phyloP scores from a whole-genome alignment of 1,140 invertebrate genomes.

The Drosophila eugracilis region DNA sequence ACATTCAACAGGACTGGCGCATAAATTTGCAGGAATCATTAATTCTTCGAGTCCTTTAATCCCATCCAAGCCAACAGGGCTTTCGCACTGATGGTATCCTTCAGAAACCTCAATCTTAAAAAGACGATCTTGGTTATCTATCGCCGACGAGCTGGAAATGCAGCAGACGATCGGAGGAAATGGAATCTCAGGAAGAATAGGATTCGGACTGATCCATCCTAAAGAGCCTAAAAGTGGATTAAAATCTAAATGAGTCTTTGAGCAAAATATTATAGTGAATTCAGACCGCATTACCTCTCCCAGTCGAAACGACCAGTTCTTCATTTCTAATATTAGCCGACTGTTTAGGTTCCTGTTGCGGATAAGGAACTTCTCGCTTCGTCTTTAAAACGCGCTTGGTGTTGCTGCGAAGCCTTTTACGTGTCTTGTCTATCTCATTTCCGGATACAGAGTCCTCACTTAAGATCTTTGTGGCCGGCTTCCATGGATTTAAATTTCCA shows the following conservation, averaged over 20 bases:
- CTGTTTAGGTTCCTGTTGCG: neutral
- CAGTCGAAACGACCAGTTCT: neutral
- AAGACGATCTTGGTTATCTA: too few species aligned
- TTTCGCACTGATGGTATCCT: too few species aligned
- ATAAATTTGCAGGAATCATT: too few species aligned
- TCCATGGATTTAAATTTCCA: slow-evolving; percentile 19
- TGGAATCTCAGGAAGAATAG: too few species aligned
- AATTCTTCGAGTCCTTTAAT: too few species aligned
- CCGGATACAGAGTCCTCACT: slow-evolving; percentile 44
- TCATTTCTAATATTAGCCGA: neutral
- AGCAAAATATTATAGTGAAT: too few species aligned
- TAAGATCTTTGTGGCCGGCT: neutral
- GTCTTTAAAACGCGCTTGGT: slow-evolving; percentile 4
- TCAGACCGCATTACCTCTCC: neutral
- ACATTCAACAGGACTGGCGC: too few species aligned
- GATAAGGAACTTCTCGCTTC: neutral
- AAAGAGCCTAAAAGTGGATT: neutral
- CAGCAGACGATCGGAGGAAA: too few species aligned
- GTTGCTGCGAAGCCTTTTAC: slow-evolving; percentile 33
- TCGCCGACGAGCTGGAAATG: neutral
- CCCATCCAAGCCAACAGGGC: too few species aligned
- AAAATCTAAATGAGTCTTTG: too few species aligned
- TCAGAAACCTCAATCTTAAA: neutral
- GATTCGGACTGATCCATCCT: neutral
- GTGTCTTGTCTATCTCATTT: slow-evolving; percentile 15